Conservation (phyloP, 2,113 vertebrate species). For the Rissa tridactyla region DNA sequence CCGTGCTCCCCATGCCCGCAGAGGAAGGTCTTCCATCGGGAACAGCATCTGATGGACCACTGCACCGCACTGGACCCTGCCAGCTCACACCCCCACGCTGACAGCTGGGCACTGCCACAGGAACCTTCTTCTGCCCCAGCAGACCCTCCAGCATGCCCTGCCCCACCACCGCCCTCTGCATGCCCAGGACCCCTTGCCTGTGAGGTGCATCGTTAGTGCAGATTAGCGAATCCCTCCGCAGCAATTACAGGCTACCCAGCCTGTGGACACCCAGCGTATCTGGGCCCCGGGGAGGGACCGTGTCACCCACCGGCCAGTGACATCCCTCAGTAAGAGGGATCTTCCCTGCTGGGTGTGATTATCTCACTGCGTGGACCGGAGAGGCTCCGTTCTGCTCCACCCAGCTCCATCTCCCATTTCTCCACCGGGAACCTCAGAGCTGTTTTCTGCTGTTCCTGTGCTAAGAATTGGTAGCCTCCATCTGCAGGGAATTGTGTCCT, state of each 20-base stretch:
- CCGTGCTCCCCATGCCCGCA: neutral
- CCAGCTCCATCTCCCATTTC: neutral
- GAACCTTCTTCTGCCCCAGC: neutral
- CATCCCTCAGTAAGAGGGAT: neutral
- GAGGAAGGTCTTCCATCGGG: neutral
- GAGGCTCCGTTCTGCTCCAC: neutral
- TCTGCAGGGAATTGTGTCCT: too few species aligned
- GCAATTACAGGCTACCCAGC: neutral
- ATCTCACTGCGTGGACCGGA: neutral
- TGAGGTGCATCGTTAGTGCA: rapidly evolving
- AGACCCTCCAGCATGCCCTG: neutral
- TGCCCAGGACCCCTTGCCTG: neutral
- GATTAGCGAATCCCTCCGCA: neutral
- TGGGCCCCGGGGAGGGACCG: rapidly evolving
- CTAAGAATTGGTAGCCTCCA: neutral
- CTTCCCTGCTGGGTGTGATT: neutral
- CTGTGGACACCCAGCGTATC: neutral
- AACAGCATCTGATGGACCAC: neutral
- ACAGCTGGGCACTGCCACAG: neutral
- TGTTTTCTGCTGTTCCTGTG: neutral
- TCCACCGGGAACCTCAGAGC: rapidly evolving
- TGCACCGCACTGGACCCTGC: too few species aligned
- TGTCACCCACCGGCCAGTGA: too few species aligned
- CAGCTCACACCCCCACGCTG: neutral
- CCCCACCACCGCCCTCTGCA: neutral